Conservation (phyloP, 2,888 invertebrate species). For the Lysandra coridon region DNA sequence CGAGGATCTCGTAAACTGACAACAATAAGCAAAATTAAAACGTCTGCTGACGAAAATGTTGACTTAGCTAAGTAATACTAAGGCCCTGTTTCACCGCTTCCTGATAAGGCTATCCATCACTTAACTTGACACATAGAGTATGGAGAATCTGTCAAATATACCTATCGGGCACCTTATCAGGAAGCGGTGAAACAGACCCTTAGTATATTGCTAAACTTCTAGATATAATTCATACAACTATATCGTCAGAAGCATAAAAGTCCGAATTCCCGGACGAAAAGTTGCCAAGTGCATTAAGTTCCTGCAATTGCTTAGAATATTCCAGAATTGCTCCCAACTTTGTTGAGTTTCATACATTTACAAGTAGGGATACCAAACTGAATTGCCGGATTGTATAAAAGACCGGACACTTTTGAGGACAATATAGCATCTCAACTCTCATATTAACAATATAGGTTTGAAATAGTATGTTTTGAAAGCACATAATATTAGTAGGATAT, state of each 20-base stretch:
- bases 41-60: not conserved
- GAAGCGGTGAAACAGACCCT: no score
- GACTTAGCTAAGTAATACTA: not conserved
- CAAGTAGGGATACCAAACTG: not conserved
- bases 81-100: no score
- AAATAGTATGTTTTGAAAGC: no score
- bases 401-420: no score
- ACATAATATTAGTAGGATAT: no score
- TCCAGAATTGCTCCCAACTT: not conserved
- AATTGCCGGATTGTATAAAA: not conserved
- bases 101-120: no score
- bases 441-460: no score
- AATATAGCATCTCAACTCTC: no score
- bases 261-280: slow-evolving; percentile 14
- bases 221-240: not conserved
- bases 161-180: no score
- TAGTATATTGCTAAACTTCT: not conserved
- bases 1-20: not conserved
- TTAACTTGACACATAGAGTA: no score
- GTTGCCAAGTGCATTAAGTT: slow-evolving; percentile 18
- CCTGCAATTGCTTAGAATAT: slow-evolving; percentile 4
- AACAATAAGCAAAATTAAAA: not conserved
- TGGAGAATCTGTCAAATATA: no score
- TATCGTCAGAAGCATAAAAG: not conserved
- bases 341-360: not conserved